phyloP scores from a whole-genome alignment of 2,888 invertebrate genomes.

The Tipula lateralis region DNA sequence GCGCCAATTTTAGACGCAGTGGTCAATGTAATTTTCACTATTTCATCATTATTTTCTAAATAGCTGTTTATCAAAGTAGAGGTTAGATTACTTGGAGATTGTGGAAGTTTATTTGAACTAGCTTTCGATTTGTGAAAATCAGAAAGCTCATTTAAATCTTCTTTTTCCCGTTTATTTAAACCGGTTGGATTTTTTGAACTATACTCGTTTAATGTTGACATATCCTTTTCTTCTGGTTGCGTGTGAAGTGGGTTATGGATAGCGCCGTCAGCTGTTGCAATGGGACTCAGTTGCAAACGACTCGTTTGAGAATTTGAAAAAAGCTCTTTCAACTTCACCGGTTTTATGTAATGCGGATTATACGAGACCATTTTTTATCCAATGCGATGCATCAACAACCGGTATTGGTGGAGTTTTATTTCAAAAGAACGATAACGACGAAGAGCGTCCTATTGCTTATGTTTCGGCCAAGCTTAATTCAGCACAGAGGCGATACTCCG shows the following conservation, averaged over 20 bases:
- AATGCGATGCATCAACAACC: no score
- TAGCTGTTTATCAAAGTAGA: constrained; percentile 30
- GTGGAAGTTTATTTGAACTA: neutral
- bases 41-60: constrained; percentile 53
- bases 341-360: no score
- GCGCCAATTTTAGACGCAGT: constrained; percentile 51
- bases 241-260: constrained; percentile 71
- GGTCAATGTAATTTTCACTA: constrained; percentile 56
- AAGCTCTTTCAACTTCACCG: no score
- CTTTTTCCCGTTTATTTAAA: neutral
- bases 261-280: constrained; percentile 55
- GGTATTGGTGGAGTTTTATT: no score
- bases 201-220: neutral
- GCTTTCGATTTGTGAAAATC: neutral
- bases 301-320: no score
- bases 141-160: neutral
- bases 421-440: no score
- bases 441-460: no score
- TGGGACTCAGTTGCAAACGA: no score
- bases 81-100: neutral
- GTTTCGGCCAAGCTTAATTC: no score
- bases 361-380: no score
- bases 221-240: constrained; percentile 61
- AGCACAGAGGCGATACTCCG: no score
- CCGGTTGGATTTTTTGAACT: neutral